These are phyloP conservation scores for Clamator glandarius DNA, from an alignment of 2,797 vertebrate genomes.

Conservation along the genomic window DNA sequence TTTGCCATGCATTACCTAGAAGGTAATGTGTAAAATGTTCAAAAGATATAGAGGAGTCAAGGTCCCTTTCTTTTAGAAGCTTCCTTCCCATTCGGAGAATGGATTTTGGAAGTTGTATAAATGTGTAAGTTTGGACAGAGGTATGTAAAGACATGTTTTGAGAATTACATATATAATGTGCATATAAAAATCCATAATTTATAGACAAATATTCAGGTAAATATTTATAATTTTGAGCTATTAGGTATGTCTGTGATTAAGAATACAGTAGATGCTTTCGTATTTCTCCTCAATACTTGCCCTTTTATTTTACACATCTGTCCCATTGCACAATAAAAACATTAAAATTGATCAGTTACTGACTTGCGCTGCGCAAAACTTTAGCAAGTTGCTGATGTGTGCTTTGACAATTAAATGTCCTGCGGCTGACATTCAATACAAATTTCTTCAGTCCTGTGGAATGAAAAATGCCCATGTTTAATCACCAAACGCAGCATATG, in stretches of 20 bases:
- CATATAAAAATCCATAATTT: neutral
- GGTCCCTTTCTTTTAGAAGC: neutral
- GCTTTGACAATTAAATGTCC: neutral
- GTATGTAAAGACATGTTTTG: rapidly evolving
- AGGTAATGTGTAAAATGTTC: neutral
- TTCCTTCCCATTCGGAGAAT: neutral
- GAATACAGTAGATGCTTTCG: neutral
- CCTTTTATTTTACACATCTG: neutral
- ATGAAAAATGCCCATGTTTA: neutral
- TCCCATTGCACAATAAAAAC: neutral
- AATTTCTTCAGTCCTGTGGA: neutral
- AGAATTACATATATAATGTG: neutral
- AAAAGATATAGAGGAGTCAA: neutral
- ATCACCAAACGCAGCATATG: neutral
- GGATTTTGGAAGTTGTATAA: neutral
- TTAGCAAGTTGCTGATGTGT: rapidly evolving
- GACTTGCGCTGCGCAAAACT: neutral
- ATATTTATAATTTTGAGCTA: neutral
- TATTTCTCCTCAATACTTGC: neutral
- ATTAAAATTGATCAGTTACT: neutral
- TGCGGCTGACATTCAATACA: neutral
- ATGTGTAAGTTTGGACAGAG: neutral
- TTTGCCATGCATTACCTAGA: neutral
- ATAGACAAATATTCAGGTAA: neutral
- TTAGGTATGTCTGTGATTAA: neutral